Evolutionary conservation across 2,888 invertebrate species (phyloP).

Genomic region (Blastobasis lacticolella): DNA sequence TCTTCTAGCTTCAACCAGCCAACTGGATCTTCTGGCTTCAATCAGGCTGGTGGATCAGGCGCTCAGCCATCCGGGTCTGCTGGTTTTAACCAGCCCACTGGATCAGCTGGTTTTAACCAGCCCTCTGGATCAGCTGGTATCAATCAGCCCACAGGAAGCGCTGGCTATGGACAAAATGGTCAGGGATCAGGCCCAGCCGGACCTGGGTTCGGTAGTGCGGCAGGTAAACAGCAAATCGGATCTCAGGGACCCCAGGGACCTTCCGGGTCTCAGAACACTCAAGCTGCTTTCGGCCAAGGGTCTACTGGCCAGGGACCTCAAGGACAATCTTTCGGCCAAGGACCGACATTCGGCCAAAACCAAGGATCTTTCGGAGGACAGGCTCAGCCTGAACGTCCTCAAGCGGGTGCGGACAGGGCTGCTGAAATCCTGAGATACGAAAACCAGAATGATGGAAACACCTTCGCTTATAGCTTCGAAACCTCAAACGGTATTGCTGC

Average conservation of each 20-base stretch:
- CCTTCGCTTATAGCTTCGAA: slow-evolving; percentile 55
- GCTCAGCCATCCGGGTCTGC: slow-evolving; percentile 9
- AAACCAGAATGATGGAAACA: slow-evolving; percentile 56
- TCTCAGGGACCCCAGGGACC: slow-evolving; percentile 1
- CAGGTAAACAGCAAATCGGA: slow-evolving; percentile 5
- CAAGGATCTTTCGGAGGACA: slow-evolving; percentile 14
- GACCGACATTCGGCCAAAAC: background rate
- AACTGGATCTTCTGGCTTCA: slow-evolving; percentile 17
- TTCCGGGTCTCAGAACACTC: slow-evolving; percentile 3
- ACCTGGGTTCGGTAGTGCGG: slow-evolving; percentile 2
- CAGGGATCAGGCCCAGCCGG: background rate
- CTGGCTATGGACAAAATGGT: slow-evolving; percentile 10
- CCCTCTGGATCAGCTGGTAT: slow-evolving; percentile 8
- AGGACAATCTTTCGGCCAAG: slow-evolving; percentile 12
- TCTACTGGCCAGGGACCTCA: slow-evolving; percentile 5
- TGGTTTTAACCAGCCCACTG: slow-evolving; percentile 17
- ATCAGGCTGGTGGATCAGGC: slow-evolving; percentile 8
- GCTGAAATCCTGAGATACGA: slow-evolving; percentile 55
- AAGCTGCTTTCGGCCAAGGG: slow-evolving; percentile 1
- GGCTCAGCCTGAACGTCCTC: slow-evolving; percentile 46
- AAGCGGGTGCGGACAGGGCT: slow-evolving; percentile 47
- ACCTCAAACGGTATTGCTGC: slow-evolving; percentile 64
- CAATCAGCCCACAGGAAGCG: slow-evolving; percentile 12
- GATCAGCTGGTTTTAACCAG: slow-evolving; percentile 7
- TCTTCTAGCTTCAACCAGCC: slow-evolving; percentile 10